These are phyloP conservation scores for Stegastes partitus DNA, from an alignment of 2,113 vertebrate species.

Conservation along the genomic window DNA sequence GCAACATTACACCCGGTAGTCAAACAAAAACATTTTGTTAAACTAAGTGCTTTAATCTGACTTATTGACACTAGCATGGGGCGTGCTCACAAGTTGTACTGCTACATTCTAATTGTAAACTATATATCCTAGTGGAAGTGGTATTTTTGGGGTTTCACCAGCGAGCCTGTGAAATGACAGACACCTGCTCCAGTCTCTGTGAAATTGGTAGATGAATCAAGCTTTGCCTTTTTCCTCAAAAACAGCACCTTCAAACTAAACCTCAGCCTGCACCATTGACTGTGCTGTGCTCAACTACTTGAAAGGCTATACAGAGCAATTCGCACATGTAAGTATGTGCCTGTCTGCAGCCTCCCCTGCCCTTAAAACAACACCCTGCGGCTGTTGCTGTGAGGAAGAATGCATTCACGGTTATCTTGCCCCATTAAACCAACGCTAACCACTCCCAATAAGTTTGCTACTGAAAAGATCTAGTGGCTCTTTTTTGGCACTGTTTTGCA, in stretches of 20 bases:
- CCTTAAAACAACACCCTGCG: constrained; percentile 21
- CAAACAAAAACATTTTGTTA: constrained; percentile 60
- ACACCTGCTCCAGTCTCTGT: background rate
- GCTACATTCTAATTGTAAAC: background rate
- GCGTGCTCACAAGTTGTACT: constrained; percentile 1
- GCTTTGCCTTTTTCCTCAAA: constrained; percentile 17
- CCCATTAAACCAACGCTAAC: constrained; percentile 20
- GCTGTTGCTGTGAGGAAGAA: background rate
- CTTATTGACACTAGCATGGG: constrained; percentile 17
- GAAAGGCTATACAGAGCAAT: background rate
- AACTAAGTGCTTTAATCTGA: constrained; percentile 54
- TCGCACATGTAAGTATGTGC: background rate
- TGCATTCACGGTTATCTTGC: background rate
- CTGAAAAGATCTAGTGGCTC: constrained; percentile 28
- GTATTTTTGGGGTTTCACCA: constrained; percentile 7
- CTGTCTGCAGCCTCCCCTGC: background rate
- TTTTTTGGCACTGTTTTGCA: constrained; percentile 11
- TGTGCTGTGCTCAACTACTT: background rate
- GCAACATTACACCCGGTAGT: constrained; percentile 51
- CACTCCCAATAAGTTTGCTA: background rate
- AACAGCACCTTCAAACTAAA: constrained; percentile 4
- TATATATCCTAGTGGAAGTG: background rate
- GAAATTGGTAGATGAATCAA: constrained; percentile 23
- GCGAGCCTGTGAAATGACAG: constrained; percentile 1
- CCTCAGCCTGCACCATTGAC: background rate